These are phyloP conservation scores for Antennarius maculatus DNA, from an alignment of 2,797 vertebrate genomes.

Conservation along the genomic window DNA sequence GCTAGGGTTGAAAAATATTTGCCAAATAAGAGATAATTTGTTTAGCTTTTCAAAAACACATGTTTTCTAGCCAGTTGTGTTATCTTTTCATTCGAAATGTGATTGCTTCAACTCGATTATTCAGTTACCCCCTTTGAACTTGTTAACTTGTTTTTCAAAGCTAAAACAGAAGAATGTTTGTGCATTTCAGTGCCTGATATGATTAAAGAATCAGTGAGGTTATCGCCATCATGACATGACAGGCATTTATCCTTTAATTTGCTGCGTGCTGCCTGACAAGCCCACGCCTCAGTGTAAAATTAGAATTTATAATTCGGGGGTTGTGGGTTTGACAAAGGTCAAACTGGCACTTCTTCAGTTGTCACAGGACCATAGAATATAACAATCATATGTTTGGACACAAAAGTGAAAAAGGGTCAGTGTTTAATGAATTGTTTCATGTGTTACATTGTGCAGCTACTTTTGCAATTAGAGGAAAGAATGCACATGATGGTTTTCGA, in stretches of 20 bases:
- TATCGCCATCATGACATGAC: slow-evolving; percentile 49
- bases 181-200: slow-evolving; percentile 6
- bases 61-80: neutral
- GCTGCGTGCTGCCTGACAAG: slow-evolving; percentile 45
- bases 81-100: neutral
- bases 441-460: neutral
- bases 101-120: neutral
- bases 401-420: slow-evolving; percentile 5
- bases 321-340: slow-evolving; percentile 50
- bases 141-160: slow-evolving; percentile 43
- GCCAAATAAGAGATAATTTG: slow-evolving; percentile 5
- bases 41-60: neutral
- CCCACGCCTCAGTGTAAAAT: slow-evolving; percentile 70
- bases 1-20: neutral
- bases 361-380: slow-evolving; percentile 53
- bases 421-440: neutral
- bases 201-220: neutral
- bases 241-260: slow-evolving; percentile 68
- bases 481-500: no score
- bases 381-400: slow-evolving; percentile 47
- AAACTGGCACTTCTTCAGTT: slow-evolving; percentile 33
- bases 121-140: slow-evolving; percentile 15
- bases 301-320: slow-evolving; percentile 70
- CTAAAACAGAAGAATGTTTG: slow-evolving; percentile 28
- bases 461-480: neutral